Base-by-base conservation (phyloP, 2,113 vertebrate species). In the Phylloscopus whistleri region DNA sequence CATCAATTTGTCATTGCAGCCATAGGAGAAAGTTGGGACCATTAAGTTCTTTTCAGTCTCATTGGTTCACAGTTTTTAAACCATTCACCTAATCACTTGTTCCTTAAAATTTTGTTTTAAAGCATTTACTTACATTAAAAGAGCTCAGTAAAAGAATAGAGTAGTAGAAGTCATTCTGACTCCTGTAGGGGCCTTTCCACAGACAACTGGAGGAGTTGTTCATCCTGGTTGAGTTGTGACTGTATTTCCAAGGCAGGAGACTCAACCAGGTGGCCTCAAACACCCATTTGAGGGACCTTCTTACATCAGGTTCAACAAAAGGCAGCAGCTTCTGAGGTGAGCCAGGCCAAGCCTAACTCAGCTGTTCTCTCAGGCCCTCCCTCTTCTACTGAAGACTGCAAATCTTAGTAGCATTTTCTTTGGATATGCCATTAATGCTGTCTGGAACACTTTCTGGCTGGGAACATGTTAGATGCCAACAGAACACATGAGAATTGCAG, bases 261-360 rank as follows among this genome's bases (percentile, higher is more conserved):
- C 35, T 55, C 59, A 66, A 8, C 16, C 8, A 43, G 30, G 14
- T 68, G 64, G 23, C 10, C 24, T 64, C 27, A 73, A 48, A 69
- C 14, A 84, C 13, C 6, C 27, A 22, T 49, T 51, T 73, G 27
- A 87, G 53, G 13, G 17, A 84, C 7, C 2, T 76, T 55, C 27
- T 49, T 27, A 28, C 11, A n/a, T 53, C 35, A 8, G 6, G 10
- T 12, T 84, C 53, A 76, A 58, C 0, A 0, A 84, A 76, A 35
- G 17, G 20, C 30, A 84, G 13, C 7, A 77, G 7, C 17, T 66
- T 81, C 41, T 62, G 56, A 70, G 31, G 3, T 49, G 39, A 82
- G 19, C 60, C 60, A 78, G 56, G 28, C 9, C 37, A 46, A 62
- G 22, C 24, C 52, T 23, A 44, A 41, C 17, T 69, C 55, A 53